These are phyloP conservation scores for Oryzaephilus surinamensis DNA, from an alignment of 1,140 invertebrate genomes.

Conservation along the genomic window DNA sequence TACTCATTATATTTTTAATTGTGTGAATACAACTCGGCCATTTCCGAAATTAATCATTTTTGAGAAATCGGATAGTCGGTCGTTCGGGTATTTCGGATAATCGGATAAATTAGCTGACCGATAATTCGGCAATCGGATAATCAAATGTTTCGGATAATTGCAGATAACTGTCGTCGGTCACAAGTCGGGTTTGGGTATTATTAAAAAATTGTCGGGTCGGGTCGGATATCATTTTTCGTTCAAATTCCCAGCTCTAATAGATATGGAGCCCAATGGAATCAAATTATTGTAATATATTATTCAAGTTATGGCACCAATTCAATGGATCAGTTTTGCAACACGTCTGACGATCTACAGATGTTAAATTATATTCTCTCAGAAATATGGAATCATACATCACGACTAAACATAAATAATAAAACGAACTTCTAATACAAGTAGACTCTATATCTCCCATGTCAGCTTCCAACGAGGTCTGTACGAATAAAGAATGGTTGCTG, in stretches of 20 bases:
- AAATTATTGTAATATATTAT: conserved; percentile 15
- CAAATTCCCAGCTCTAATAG: not conserved
- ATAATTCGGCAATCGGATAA: no score
- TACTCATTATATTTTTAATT: no score
- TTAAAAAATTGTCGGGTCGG: no score
- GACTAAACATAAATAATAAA: conserved; percentile 15
- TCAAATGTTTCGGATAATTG: no score
- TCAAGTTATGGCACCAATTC: conserved; percentile 10
- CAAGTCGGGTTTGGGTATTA: no score
- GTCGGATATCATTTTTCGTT: no score
- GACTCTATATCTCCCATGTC: conserved; percentile 13
- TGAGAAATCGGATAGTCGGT: no score
- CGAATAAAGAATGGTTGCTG: conserved; percentile 13
- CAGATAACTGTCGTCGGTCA: no score
- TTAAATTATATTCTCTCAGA: conserved; percentile 16
- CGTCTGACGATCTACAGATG: conserved; percentile 15
- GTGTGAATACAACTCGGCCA: no score
- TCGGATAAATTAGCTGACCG: no score
- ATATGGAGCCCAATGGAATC: conserved; percentile 11
- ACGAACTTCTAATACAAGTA: conserved; percentile 14
- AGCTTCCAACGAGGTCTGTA: conserved; percentile 9
- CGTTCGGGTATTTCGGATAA: no score
- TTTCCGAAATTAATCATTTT: no score
- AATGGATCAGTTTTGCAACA: conserved; percentile 11
- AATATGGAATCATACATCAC: conserved; percentile 16